Evolutionary conservation across 2,797 vertebrate genomes (phyloP), one percentile per base, ranked within the genome.

Genomic region (Calcarius lapponicus): DNA sequence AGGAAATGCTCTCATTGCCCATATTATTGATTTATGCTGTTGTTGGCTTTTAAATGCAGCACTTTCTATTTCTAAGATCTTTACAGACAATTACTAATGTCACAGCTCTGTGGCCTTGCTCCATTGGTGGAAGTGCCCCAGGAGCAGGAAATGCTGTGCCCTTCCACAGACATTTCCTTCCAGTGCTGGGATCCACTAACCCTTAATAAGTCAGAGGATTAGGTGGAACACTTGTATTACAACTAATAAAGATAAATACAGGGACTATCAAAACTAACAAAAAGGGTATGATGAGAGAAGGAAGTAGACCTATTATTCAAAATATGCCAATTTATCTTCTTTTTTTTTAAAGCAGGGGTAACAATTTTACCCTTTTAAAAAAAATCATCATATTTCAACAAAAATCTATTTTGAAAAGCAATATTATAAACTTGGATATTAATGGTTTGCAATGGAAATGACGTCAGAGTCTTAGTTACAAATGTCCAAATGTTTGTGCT

Each of bases 151-250:
- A 81, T 9, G 61, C 86, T 95, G 80, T 87, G 88, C 74, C 90
- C 80, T 92, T 92, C 71, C 92, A 97, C 92, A 91, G 92, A 82
- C 80, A 4, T 89, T 96, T 96, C 94, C 96, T 95, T 86, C 93
- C 88, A 94, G 8, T 50, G 34, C 32, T 73, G 66, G 70, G 43
- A 94, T 88, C 45, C 43, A 92, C 92, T 70, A 80, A 96, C 64
- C 78, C 78, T 82, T 71, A 61, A 13, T 32, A 67, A 36, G 9
- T 85, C 87, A 54, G 34, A 91, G 71, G 86, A 91, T 92, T 82
- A 92, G 73, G 86, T 40, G 11, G 71, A 95, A 86, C 61, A 38
- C 69, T 81, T 76, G 64, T 22, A 67, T 34, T 74, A 86, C 54
- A 85, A 42, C 54, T 61, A 82, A 67, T 61, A 85, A 1, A 13